Evolutionary conservation across 2,113 vertebrate genomes (phyloP), one percentile per base, ranked within the genome.

Genomic region (Numida meleagris): DNA sequence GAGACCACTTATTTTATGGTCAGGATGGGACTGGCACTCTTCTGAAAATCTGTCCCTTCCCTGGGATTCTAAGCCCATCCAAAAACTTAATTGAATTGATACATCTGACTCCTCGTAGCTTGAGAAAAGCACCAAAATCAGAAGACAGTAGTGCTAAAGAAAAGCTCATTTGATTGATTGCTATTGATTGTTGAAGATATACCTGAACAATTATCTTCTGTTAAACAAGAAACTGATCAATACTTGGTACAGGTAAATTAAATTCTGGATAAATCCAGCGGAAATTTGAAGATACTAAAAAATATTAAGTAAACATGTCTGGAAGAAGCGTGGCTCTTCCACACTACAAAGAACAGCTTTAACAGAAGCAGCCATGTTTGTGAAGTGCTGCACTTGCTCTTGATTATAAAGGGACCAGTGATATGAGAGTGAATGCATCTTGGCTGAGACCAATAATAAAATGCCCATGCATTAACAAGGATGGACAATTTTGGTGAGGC

Each of bases 181-280:
- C 11, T 92, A 63, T 62, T 63, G 68, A 71, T 63, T 89, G 17
- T 31, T 75, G 36, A 66, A 79, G 42, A 76, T 53, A n/a, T 19
- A 71, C 12, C 24, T 71, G 40, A 93, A 75, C 23, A 86, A 42
- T 70, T 82, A 29, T 55, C 18, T 48, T 82, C 31, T 79, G 36
- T 75, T 71, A 85, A 93, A 72, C 33, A 71, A 72, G 42, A 79
- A 79, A 29, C 15, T 59, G 16, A 43, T 88, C 55, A 36, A 72
- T 76, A 51, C 10, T 66, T 46, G 17, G n/a, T n/a, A n/a, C 6
- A 42, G 33, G 65, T 59, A 82, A 90, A 76, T 81, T 77, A 73
- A 79, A 53, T 21, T 50, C 68, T 36, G 27, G 36, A 9, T 84
- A 76, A 74, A 5, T 82, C 12, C 17, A 59, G 66, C 6, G 65